These are phyloP conservation scores for Sylvicapra grimmia DNA, from an alignment of 2,113 vertebrate species.

Conservation along the genomic window DNA sequence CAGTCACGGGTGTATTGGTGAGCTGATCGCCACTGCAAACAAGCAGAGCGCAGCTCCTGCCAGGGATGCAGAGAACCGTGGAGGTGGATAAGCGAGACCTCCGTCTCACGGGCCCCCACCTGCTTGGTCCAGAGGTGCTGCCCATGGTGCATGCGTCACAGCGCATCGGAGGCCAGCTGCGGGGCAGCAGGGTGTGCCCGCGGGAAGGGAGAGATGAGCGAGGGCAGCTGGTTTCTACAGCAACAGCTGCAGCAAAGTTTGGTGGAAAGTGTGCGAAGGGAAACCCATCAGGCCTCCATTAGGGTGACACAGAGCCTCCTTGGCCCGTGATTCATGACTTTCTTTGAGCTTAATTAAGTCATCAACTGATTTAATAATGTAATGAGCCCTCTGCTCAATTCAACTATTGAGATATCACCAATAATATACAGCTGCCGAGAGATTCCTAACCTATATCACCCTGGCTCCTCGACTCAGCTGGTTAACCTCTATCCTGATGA, in stretches of 20 bases:
- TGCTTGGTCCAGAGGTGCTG: not conserved
- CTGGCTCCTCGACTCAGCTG: rapidly evolving
- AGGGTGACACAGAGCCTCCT: not conserved
- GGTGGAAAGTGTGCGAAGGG: rapidly evolving
- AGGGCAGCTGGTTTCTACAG: no score
- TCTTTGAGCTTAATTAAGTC: not conserved
- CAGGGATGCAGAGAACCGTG: rapidly evolving
- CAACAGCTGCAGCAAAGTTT: not conserved
- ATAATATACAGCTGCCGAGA: rapidly evolving
- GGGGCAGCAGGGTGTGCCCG: rapidly evolving
- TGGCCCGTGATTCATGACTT: not conserved
- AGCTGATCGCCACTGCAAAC: no score
- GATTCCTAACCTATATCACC: not conserved
- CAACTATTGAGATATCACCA: not conserved
- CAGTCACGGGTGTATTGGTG: not conserved
- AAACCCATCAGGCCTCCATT: rapidly evolving
- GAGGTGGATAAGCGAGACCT: rapidly evolving
- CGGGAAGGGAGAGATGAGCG: rapidly evolving
- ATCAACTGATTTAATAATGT: not conserved
- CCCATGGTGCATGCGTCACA: rapidly evolving
- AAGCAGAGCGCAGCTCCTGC: not conserved
- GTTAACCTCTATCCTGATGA: not conserved
- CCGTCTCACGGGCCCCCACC: rapidly evolving
- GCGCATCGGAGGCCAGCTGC: not conserved
- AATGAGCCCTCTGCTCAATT: no score